Base-by-base conservation (phyloP, 2,888 invertebrate species). In the Trachelus iudaicus region DNA sequence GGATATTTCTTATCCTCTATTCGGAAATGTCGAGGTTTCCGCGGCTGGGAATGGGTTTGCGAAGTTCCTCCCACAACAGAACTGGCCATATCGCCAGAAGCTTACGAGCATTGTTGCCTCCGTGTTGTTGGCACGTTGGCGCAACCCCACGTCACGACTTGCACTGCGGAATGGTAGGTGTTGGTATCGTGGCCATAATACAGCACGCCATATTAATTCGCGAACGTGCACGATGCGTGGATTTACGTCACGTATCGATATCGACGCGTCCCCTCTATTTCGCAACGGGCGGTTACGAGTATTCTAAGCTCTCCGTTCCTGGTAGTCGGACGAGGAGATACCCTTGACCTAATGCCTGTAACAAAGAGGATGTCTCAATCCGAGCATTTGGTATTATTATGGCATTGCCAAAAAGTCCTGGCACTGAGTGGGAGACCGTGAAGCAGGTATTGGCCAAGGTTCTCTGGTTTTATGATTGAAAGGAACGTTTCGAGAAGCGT, bases 1-100 rank as follows among this genome's bases (percentile, higher is more conserved):
- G 56, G 56, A 56, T 56, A 9, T 9, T 56, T 9, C 23, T 56
- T 23, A 56, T 23, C 23, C 56, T 56, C 9, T 56, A 56, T 56
- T 71, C 33, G 71, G 83, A 86, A 86, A 86, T 86, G 86, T 84
- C 86, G 87, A 87, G 87, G 85, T 84, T 85, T 86, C 84, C 83
- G 80, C 83, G 82, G 89, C 88, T 90, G 91, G 91, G 90, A 91
- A 91, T 90, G 87, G 88, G 88, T 86, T 85, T 86, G 86, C 85
- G 84, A 82, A 85, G 87, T 89, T 88, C 90, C 90, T 91, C 90
- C 88, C 90, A 90, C 90, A 90, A 88, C 80, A 80, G 78, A 71
- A 34, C 34, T 34, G 31, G 33, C 15, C 71, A 56, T 56, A 56
- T 56, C 23, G 56, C 56, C 56, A 56, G 56, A 71, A 71, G 31